Evolutionary conservation across 2,797 vertebrate species (phyloP).

Genomic region (Acanthurus leucopareius): DNA sequence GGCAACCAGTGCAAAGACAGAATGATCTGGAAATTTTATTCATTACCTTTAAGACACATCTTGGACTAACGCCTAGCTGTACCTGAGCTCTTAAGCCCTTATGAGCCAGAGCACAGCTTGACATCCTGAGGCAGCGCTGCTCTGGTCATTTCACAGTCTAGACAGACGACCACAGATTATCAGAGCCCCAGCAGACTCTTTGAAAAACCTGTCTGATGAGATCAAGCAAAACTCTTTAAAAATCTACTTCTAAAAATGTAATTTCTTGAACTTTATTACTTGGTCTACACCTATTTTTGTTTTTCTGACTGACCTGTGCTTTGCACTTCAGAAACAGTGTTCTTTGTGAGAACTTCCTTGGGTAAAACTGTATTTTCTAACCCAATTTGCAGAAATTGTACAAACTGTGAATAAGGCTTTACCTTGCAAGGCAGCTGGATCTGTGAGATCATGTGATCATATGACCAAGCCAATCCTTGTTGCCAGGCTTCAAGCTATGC

Average conservation of each 20-base stretch:
- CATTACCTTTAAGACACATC: constrained; percentile 53
- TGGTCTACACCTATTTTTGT: constrained; percentile 10
- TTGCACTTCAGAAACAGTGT: background rate
- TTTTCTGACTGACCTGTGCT: background rate
- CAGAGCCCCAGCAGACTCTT: constrained; percentile 29
- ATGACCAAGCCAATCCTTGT: no score
- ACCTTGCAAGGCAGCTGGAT: no score
- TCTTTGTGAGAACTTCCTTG: background rate
- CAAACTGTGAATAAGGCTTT: background rate
- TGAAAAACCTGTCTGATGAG: constrained; percentile 48
- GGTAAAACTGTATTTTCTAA: background rate
- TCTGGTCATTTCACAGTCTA: constrained; percentile 53
- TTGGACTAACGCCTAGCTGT: constrained; percentile 29
- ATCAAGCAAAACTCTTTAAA: constrained; percentile 49
- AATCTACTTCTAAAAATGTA: constrained; percentile 23
- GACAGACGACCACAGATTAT: constrained; percentile 49
- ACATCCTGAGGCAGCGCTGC: constrained; percentile 40
- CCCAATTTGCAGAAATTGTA: background rate
- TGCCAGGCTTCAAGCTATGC: no score
- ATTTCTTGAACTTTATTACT: background rate
- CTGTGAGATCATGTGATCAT: no score
- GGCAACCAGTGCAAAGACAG: constrained; percentile 18
- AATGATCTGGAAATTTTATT: constrained; percentile 45
- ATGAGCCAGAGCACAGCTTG: constrained; percentile 41
- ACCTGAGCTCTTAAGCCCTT: constrained; percentile 54